These are phyloP conservation scores for Dendrolimus kikuchii DNA, from an alignment of 1,140 invertebrate genomes.

Conservation along the genomic window DNA sequence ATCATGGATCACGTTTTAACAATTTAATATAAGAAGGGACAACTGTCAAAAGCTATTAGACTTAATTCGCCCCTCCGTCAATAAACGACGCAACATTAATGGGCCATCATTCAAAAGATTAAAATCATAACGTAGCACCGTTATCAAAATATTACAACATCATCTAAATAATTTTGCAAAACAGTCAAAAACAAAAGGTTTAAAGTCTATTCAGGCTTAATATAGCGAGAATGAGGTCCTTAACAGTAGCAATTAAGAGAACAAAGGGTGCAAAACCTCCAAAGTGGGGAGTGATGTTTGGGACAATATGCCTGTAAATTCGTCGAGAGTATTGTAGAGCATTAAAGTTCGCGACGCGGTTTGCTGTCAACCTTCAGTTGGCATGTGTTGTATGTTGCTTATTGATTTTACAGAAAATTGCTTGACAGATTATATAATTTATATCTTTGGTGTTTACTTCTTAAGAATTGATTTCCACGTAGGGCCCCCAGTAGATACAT, in stretches of 20 bases:
- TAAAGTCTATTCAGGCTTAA: slow-evolving; percentile 29
- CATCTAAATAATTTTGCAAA: slow-evolving; percentile 19
- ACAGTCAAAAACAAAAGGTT: slow-evolving; percentile 23
- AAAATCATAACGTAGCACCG: background rate
- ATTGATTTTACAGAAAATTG: too few relatives aligned
- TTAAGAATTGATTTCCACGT: too few relatives aligned
- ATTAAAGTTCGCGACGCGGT: background rate
- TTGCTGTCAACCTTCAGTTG: too few relatives aligned
- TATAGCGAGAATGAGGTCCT: slow-evolving; percentile 30
- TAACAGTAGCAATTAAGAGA: slow-evolving; percentile 37
- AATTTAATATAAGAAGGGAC: too few relatives aligned
- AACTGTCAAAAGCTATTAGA: too few relatives aligned
- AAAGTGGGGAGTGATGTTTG: slow-evolving; percentile 17
- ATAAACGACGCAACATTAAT: too few relatives aligned
- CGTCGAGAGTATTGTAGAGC: background rate
- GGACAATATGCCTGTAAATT: slow-evolving; percentile 2
- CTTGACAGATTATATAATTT: too few relatives aligned
- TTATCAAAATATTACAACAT: slow-evolving; percentile 10
- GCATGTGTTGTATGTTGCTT: too few relatives aligned
- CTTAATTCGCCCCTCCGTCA: too few relatives aligned
- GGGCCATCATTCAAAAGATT: background rate
- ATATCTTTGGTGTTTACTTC: too few relatives aligned
- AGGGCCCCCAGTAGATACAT: too few relatives aligned
- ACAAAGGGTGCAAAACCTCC: slow-evolving; percentile 33
- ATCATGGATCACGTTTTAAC: too few relatives aligned